These are phyloP conservation scores for Typhlomys cinereus DNA, from an alignment of 2,113 vertebrate species.

Conservation along the genomic window DNA sequence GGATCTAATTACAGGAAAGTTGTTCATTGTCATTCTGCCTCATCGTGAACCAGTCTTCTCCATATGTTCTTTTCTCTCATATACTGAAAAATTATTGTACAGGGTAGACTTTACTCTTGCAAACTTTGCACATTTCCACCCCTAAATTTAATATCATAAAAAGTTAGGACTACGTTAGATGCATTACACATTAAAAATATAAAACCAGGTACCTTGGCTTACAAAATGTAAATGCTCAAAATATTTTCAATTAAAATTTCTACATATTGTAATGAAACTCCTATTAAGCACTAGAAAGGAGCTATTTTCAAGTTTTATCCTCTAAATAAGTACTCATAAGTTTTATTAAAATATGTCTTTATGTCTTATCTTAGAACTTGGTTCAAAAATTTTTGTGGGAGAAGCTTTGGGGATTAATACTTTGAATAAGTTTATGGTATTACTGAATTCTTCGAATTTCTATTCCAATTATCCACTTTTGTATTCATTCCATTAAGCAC, in stretches of 20 bases:
- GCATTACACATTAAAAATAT: neutral
- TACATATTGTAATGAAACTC: neutral
- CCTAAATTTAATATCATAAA: constrained; percentile 2
- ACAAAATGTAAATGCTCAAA: neutral
- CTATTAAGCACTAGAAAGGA: neutral
- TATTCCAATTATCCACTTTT: neutral
- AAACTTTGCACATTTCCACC: neutral
- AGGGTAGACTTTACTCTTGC: neutral
- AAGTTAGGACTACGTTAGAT: neutral
- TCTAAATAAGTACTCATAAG: neutral
- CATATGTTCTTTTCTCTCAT: neutral
- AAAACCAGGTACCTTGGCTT: neutral
- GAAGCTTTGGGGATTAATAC: neutral
- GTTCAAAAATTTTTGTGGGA: neutral
- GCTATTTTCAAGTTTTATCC: neutral
- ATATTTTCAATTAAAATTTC: too few species aligned
- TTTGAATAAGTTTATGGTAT: neutral
- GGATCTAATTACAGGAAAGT: neutral
- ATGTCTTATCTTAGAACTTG: neutral
- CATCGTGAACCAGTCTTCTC: neutral
- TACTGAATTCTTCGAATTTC: neutral
- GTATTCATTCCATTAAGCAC: neutral
- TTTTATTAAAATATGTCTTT: neutral
- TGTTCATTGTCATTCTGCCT: neutral
- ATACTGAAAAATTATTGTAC: neutral